Conservation (phyloP, 2,113 vertebrate species). For the Elaphurus davidianus region DNA sequence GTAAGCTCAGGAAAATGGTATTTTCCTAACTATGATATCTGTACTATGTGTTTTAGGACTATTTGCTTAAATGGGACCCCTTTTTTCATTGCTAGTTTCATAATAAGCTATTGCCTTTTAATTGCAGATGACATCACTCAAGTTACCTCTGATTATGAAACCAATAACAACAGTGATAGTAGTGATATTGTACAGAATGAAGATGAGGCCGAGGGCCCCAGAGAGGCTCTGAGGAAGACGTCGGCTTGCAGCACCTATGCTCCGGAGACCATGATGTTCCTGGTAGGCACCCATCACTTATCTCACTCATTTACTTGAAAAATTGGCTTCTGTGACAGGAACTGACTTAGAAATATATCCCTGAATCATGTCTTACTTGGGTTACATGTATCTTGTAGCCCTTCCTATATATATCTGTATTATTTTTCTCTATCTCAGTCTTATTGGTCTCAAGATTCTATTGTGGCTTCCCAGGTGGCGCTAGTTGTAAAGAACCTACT, state of each 20-base stretch:
- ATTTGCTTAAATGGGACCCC: neutral
- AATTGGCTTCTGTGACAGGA: neutral
- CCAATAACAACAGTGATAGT: conserved; percentile 96
- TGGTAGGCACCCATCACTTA: conserved; percentile 47
- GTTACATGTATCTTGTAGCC: neutral
- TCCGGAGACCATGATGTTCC: conserved; percentile 83
- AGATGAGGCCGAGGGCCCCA: conserved; percentile 85
- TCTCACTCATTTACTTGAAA: neutral
- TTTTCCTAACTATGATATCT: neutral
- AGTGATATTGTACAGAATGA: conserved; percentile 93
- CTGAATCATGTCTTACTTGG: neutral
- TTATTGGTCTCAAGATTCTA: neutral
- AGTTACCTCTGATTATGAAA: conserved; percentile 95
- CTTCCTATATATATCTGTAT: neutral
- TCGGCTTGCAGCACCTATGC: conserved; percentile 74
- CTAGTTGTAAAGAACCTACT: neutral
- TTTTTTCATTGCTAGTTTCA: neutral
- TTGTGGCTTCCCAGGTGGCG: neutral
- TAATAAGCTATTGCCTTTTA: conserved; percentile 50
- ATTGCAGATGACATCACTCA: conserved; percentile 88
- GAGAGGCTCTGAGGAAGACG: conserved; percentile 73
- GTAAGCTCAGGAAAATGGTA: neutral
- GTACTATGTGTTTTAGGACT: neutral
- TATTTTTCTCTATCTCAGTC: neutral
- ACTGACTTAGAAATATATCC: neutral